Base-by-base conservation (phyloP, 2,888 invertebrate species). In the Oligia strigilis region DNA sequence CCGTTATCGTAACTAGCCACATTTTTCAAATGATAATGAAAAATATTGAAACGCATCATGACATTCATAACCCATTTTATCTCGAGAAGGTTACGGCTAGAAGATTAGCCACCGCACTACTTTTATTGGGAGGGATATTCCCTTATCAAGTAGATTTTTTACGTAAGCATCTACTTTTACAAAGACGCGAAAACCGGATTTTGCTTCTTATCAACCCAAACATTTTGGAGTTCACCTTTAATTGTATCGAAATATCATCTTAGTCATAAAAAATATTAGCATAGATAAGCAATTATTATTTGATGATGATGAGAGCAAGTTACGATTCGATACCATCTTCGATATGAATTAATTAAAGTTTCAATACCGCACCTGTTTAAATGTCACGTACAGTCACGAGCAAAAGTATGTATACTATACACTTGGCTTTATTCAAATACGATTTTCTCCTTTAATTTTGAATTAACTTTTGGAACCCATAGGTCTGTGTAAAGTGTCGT, bases 241-340 rank as follows among this genome's bases (percentile, higher is more conserved):
- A 70, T 58, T 64, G 65, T 64, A 43, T 69, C 29, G 17, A 64
- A 69, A 78, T 78, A 46, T n/a, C 36, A 67, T 43, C 36, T 69
- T 19, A 46, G 17, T 83, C n/a, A 75, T 82, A 40, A 36, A 14
- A 43, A 46, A 49, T 43, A 84, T 64, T 69, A 64, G 43, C 49
- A 78, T 70, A 64, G 9, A 69, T 69, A 43, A 43, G 9, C 29
- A 43, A 1, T 14, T 36, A 62, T 46, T 66, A 64, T 17, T 23
- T 55, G 23, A 81, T 19, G 11, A 14, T 19, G 11, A 14, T 19
- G 11, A 14, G 5, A 67, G 43, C 29, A 14, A 40, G 14, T 64
- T 77, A 49, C 4, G 4, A 36, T 29, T 36, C 5, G 5, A 73
- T 64, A 73, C 23, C 1, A 17, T 14, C 1, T 36, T 23, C 43